Conservation (phyloP, 2,888 invertebrate genomes). For the Homarus gammarus region DNA sequence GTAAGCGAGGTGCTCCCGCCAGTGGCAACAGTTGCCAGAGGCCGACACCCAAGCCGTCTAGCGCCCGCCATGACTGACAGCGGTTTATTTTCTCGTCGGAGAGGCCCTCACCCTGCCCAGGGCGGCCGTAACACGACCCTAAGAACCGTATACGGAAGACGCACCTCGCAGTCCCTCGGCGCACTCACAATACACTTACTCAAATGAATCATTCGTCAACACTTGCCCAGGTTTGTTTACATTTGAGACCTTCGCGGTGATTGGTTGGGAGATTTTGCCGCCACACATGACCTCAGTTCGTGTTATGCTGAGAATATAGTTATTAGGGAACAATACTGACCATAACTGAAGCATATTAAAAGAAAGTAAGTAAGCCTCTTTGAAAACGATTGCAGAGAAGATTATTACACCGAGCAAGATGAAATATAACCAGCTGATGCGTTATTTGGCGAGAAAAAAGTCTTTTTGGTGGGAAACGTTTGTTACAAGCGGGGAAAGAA, state of each 20-base stretch:
- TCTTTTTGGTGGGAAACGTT: too few species aligned
- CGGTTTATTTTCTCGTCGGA: constrained; percentile 27
- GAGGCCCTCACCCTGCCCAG: constrained; percentile 10
- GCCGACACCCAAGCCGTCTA: neutral
- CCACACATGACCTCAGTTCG: neutral
- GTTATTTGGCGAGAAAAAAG: neutral
- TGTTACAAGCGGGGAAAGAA: too few species aligned
- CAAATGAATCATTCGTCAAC: constrained; percentile 16
- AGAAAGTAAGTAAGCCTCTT: too few species aligned
- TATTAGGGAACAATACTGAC: too few species aligned
- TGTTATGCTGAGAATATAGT: too few species aligned
- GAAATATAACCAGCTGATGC: neutral
- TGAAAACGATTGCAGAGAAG: too few species aligned
- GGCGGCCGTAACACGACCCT: constrained; percentile 24
- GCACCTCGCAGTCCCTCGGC: constrained; percentile 1
- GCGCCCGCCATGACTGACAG: constrained; percentile 27
- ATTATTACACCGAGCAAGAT: too few species aligned
- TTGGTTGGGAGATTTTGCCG: constrained; percentile 6
- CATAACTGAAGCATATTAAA: too few species aligned
- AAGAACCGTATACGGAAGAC: constrained; percentile 30
- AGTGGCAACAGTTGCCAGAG: constrained; percentile 6
- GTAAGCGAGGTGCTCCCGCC: constrained; percentile 18
- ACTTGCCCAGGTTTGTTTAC: constrained; percentile 29
- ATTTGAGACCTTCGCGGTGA: neutral
- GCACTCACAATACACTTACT: constrained; percentile 26